These are phyloP conservation scores for Machaerirhynchus nigripectus DNA, from an alignment of 2,113 vertebrate genomes.

Conservation along the genomic window DNA sequence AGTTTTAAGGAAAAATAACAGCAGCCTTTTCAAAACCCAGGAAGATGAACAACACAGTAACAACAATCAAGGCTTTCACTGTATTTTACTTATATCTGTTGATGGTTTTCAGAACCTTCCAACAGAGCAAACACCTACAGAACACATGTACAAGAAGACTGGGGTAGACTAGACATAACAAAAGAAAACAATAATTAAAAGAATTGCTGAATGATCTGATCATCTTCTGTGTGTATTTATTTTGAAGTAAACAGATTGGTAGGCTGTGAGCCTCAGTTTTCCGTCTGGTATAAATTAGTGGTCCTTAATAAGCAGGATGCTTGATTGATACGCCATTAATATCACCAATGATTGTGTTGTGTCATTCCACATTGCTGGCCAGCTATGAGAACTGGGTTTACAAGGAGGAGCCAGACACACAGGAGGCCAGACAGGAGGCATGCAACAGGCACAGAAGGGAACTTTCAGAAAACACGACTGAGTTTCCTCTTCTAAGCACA, in stretches of 20 bases:
- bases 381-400: background rate
- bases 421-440: background rate
- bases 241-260: background rate
- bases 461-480: background rate
- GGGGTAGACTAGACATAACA: background rate
- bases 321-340: background rate
- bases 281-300: background rate
- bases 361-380: background rate
- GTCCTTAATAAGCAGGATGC: background rate
- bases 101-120: background rate
- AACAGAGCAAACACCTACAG: background rate
- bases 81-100: background rate
- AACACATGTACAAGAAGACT: background rate
- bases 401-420: accelerated
- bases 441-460: background rate
- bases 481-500: background rate
- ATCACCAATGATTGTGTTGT: background rate
- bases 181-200: background rate
- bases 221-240: background rate
- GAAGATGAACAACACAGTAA: background rate
- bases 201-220: background rate
- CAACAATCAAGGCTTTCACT: background rate
- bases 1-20: background rate
- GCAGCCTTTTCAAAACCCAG: background rate
- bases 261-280: background rate